A percentile compares a stretch with the other conserved stretches of the same genome.
Conservation (phyloP, 1,140 invertebrate species). For the Chrysopa pallens region DNA sequence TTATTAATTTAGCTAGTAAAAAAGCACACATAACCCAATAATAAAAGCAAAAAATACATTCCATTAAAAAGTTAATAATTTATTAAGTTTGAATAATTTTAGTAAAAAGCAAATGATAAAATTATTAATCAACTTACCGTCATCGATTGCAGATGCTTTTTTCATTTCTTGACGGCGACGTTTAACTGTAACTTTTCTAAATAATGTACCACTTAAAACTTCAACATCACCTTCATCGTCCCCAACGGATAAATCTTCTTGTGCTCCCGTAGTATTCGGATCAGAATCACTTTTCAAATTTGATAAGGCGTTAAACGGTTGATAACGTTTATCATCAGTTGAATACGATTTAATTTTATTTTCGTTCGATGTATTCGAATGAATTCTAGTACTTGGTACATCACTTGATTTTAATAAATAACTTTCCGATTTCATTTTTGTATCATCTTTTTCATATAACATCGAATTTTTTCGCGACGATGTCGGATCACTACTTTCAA, state of each 20-base stretch:
- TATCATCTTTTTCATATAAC: constrained; percentile 4
- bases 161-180: constrained; percentile 19
- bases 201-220: constrained; percentile 23
- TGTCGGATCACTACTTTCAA: constrained; percentile 9
- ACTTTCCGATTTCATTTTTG: constrained; percentile 1
- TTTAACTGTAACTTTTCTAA: constrained; percentile 28
- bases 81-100: too few species aligned
- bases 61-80: too few species aligned
- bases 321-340: not conserved
- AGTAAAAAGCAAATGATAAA: not conserved
- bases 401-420: not conserved
- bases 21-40: too few species aligned
- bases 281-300: not conserved
- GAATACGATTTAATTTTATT: not conserved
- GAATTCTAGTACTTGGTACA: not conserved
- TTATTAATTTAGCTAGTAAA: too few species aligned
- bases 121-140: constrained; percentile 13
- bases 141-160: constrained; percentile 18
- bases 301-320: too few species aligned
- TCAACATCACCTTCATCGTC: constrained; percentile 18
- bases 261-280: constrained; percentile 1
- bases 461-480: constrained; percentile 7
- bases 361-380: not conserved
- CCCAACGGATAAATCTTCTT: constrained; percentile 1
- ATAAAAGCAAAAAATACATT: too few species aligned